Evolutionary conservation across 2,888 invertebrate species (phyloP).

Genomic region (Macropis europaea): DNA sequence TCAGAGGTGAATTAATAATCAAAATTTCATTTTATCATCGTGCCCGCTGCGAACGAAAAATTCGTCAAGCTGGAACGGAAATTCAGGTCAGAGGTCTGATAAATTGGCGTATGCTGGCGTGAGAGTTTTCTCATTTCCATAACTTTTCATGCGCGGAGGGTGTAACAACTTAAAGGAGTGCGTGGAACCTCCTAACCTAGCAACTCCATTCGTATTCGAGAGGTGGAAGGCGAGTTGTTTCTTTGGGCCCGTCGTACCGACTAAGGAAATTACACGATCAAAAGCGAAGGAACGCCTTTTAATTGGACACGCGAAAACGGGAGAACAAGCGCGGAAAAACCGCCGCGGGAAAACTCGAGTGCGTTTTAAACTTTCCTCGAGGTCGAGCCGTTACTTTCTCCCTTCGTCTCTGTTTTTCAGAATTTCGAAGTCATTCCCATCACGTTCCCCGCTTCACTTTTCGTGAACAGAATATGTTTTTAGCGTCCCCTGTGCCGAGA

Average conservation of each 20-base stretch:
- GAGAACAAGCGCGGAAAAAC: neutral
- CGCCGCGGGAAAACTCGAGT: neutral
- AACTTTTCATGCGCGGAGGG: neutral
- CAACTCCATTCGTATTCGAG: conserved; percentile 1
- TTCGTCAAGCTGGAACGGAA: no score
- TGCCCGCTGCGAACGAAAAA: no score
- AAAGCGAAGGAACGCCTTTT: conserved; percentile 9
- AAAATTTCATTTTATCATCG: no score
- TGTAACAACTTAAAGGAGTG: neutral
- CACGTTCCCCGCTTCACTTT: neutral
- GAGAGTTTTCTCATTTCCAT: conserved; percentile 11
- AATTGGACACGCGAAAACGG: conserved; percentile 11
- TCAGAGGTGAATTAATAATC: no score
- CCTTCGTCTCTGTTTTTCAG: conserved; percentile 11
- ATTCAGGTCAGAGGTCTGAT: conserved; percentile 16
- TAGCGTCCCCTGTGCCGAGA: neutral
- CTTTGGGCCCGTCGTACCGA: conserved; percentile 2
- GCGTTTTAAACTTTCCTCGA: neutral
- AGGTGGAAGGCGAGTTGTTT: conserved; percentile 12
- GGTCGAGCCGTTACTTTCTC: neutral
- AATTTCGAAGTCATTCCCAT: neutral
- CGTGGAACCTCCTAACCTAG: neutral
- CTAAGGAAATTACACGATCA: conserved; percentile 18
- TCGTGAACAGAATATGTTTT: neutral
- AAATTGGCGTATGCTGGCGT: conserved; percentile 1